A percentile compares a stretch with the other conserved stretches of the same genome.
phyloP scores from a whole-genome alignment of 1,140 invertebrate species.

The Trinorchestia longiramus region DNA sequence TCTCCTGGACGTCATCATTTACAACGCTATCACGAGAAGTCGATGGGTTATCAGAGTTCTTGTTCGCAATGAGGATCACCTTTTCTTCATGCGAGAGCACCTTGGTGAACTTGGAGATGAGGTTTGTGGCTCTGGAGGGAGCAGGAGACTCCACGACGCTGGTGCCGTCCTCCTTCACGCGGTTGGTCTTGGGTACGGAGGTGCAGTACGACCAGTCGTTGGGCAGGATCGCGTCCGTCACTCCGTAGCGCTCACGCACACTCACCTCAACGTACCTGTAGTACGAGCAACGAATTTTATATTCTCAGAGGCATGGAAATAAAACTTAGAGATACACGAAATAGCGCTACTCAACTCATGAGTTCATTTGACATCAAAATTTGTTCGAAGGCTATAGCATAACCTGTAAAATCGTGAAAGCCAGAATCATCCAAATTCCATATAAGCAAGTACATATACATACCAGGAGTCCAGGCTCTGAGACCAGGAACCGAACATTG shows the following conservation, averaged over 20 bases:
- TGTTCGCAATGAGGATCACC: constrained; percentile 64
- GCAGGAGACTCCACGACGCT: not conserved
- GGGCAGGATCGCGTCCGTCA: constrained; percentile 73
- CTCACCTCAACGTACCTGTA: constrained; percentile 58
- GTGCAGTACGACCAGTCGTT: constrained; percentile 70
- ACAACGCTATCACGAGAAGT: not conserved
- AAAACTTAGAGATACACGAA: no score
- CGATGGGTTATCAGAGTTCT: not conserved
- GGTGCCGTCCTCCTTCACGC: not conserved
- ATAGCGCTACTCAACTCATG: no score
- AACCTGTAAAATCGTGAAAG: no score
- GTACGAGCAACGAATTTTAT: not conserved
- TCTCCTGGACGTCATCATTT: not conserved
- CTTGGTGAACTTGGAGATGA: constrained; percentile 76
- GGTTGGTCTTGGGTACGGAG: constrained; percentile 30
- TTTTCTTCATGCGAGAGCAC: constrained; percentile 73
- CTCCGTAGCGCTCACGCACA: constrained; percentile 73
- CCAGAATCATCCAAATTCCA: no score
- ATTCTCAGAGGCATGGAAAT: no score
- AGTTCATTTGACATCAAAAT: no score
- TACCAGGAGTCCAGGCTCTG: no score
- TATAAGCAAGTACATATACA: no score
- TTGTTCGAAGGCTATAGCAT: no score
- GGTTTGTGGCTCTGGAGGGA: constrained; percentile 62
- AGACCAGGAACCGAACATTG: no score